Evolutionary conservation across 1,140 invertebrate species (phyloP).

Genomic region (Neomicropteryx cornuta): DNA sequence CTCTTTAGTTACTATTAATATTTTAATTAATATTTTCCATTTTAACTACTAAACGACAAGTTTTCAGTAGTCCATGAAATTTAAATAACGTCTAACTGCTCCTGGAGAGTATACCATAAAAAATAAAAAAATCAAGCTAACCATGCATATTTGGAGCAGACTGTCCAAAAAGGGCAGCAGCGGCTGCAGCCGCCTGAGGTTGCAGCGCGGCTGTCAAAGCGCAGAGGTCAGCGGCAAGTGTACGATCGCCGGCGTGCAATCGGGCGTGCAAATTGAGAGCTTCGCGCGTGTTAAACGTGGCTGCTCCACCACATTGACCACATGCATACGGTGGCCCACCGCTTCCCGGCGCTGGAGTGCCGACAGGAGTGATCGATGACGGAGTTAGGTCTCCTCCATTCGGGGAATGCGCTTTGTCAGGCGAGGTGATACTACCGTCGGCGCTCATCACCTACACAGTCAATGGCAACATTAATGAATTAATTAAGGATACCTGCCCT

Average conservation of each 20-base stretch:
- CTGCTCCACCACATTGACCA: conserved; percentile 53
- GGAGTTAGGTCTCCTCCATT: no score
- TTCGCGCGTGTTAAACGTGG: conserved; percentile 56
- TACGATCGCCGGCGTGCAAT: conserved; percentile 71
- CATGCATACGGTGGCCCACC: conserved; percentile 17
- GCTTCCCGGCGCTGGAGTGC: no score
- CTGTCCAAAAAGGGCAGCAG: conserved; percentile 13
- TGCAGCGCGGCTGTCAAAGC: conserved; percentile 65
- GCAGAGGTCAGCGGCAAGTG: conserved; percentile 75
- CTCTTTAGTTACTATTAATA: no score
- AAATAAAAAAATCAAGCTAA: not conserved
- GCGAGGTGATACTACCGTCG: no score
- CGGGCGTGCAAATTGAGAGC: conserved; percentile 67
- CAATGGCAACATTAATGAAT: no score
- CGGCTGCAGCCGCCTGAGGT: conserved; percentile 35
- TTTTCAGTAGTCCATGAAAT: no score
- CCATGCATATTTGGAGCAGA: conserved; percentile 18
- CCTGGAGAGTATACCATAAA: not conserved
- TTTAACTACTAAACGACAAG: no score
- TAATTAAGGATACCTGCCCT: no score
- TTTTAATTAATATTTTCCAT: no score
- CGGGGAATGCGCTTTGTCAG: no score
- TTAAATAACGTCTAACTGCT: not conserved
- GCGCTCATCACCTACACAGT: no score
- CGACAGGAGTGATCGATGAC: no score